phyloP scores from a whole-genome alignment of 2,797 vertebrate species.

The Dicrostonyx torquatus region DNA sequence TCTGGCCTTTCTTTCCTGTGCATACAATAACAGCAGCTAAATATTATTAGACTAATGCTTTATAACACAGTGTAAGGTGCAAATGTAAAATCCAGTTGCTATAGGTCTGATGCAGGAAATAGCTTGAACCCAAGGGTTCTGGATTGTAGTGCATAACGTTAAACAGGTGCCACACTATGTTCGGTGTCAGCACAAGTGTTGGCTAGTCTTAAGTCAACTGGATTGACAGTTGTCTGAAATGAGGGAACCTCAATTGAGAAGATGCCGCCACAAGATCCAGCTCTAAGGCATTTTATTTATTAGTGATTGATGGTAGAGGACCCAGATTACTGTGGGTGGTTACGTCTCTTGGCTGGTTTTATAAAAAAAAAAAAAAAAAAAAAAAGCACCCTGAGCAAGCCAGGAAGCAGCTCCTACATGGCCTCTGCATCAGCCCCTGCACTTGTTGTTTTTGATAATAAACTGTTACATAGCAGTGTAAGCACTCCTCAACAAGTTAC shows the following conservation, averaged over 20 bases:
- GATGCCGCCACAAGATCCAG: background rate
- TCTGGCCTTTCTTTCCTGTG: conserved; percentile 8
- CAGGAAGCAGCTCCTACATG: background rate
- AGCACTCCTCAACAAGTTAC: background rate
- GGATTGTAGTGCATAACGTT: background rate
- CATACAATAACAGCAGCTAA: background rate
- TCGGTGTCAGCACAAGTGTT: background rate
- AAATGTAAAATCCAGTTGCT: background rate
- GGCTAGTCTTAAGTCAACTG: background rate
- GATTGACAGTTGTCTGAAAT: background rate
- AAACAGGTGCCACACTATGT: background rate
- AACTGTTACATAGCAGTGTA: background rate
- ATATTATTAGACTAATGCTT: background rate
- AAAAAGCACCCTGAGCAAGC: background rate
- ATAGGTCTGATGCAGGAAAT: background rate
- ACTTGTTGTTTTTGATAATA: background rate
- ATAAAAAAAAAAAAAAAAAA: background rate
- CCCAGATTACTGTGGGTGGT: background rate
- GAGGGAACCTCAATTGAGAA: background rate
- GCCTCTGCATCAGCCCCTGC: background rate
- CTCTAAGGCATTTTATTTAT: background rate
- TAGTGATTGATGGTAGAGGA: background rate
- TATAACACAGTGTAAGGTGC: background rate
- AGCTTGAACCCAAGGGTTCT: background rate
- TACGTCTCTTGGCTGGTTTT: background rate